These are phyloP conservation scores for Amniataba percoides DNA, from an alignment of 2,797 vertebrate species.

Conservation along the genomic window DNA sequence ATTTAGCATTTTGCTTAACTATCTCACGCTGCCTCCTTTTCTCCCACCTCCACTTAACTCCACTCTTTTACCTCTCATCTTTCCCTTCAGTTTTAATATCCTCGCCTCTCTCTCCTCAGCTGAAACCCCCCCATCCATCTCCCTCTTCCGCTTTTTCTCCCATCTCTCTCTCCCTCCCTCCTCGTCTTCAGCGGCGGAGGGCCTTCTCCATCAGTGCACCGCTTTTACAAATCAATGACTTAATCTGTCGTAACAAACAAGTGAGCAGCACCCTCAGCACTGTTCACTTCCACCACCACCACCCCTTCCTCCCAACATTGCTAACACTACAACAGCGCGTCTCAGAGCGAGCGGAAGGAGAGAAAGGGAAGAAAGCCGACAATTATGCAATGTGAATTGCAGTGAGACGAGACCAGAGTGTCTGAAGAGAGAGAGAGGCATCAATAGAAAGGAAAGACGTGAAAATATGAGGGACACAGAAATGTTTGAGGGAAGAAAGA, in stretches of 20 bases:
- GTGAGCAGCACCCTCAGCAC: slow-evolving; percentile 80
- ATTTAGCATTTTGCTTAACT: slow-evolving; percentile 74
- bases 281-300: slow-evolving; percentile 22
- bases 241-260: slow-evolving; percentile 88
- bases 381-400: slow-evolving; percentile 17
- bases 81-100: slow-evolving; percentile 36
- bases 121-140: slow-evolving; percentile 33
- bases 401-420: background rate
- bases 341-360: slow-evolving; percentile 31
- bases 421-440: slow-evolving; percentile 2
- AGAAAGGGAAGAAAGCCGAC: slow-evolving; percentile 9
- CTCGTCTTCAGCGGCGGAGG: slow-evolving; percentile 60
- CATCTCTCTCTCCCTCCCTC: slow-evolving; percentile 5
- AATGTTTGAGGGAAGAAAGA: background rate
- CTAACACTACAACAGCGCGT: slow-evolving; percentile 42
- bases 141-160: slow-evolving; percentile 1
- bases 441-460: background rate
- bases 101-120: slow-evolving; percentile 37
- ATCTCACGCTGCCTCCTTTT: slow-evolving; percentile 58
- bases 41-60: slow-evolving; percentile 59
- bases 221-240: slow-evolving; percentile 87
- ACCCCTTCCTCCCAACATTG: slow-evolving; percentile 11
- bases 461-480: background rate
- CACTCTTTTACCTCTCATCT: slow-evolving; percentile 50
- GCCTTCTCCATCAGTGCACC: slow-evolving; percentile 84